Percentiles rank a stretch among this genome's conserved stretches.
These are phyloP conservation scores for Anagrus nilaparvatae DNA, from an alignment of 1,140 invertebrate species.

Conservation along the genomic window DNA sequence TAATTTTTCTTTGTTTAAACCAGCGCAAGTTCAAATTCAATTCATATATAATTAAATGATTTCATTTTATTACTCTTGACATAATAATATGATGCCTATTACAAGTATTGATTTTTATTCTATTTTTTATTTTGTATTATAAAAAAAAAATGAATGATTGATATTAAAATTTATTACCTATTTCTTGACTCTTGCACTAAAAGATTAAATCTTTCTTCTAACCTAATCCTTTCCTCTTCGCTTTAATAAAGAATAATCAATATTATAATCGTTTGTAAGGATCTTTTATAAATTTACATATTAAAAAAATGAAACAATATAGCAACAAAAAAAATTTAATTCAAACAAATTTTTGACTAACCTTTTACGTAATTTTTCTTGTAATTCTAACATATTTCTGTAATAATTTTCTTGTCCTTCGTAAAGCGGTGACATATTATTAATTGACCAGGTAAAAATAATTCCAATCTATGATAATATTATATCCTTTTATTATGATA, in stretches of 20 bases:
- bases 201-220: conserved; percentile 35
- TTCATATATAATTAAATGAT: no score
- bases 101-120: no score
- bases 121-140: no score
- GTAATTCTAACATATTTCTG: conserved; percentile 34
- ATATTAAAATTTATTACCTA: no score
- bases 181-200: conserved; percentile 31
- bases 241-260: conserved; percentile 20
- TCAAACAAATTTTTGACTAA: conserved; percentile 16
- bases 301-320: conserved; percentile 12
- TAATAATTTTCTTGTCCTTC: conserved; percentile 27
- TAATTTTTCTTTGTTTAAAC: no score
- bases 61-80: no score
- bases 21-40: no score
- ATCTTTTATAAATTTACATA: conserved; percentile 2
- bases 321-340: no score
- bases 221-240: conserved; percentile 35
- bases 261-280: neutral
- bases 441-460: neutral
- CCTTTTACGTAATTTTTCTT: conserved; percentile 36
- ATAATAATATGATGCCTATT: no score
- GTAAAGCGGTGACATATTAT: conserved; percentile 25
- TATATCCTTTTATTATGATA: neutral
- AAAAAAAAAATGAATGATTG: no score
- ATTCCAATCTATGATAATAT: neutral